Base-by-base conservation (phyloP, 2,888 invertebrate species). In the Julus scandinavius region DNA sequence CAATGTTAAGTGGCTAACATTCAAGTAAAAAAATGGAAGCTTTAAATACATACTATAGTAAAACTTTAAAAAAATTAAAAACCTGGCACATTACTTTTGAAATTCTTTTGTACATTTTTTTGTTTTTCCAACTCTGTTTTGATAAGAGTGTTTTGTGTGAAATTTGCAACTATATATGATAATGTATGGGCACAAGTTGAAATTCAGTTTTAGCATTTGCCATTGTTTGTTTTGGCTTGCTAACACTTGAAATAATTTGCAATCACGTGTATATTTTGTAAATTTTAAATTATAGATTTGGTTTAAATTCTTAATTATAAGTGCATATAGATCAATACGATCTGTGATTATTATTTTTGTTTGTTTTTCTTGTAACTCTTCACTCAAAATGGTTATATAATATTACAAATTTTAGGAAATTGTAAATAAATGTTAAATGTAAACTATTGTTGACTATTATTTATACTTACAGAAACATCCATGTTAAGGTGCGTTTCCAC, bases 401-500 rank as follows among this genome's bases (percentile, higher is more conserved):
- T 80, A 80, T n/a, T 80, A 38, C 29, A 38, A 13, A 80, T 80
- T 80, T 38, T 38, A 80, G 80, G 20, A 38, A 80, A 80, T 80
- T 80, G 80, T 80, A 80, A 80, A 80, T 80, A 80, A 80, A 80
- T 20, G 38, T 80, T 80, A 80, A 80, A 80, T 80, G 80, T 80
- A 54, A 54, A 5, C 54, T 13, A 3, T 9, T 54, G 6, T 54
- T 54, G 54, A 54, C 17, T 54, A 54, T 54, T 15, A 11, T 54
- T 15, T 17, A 54, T 54, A 54, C 54, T 45, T 45, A 7, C 29
- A 29, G 29, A 29, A 29, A 29, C 29, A 29, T 29, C 29, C 29
- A 29, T 29, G 29, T 29, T 29, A 29, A 29, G 29, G 29, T 29
- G 29, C 29, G 29, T 29, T 29, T 29, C 29, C 29, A 29, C 0